A percentile compares a stretch with the other conserved stretches of the same genome.
Conservation (phyloP, 2,888 invertebrate species). For the Liodrosophila aerea region DNA sequence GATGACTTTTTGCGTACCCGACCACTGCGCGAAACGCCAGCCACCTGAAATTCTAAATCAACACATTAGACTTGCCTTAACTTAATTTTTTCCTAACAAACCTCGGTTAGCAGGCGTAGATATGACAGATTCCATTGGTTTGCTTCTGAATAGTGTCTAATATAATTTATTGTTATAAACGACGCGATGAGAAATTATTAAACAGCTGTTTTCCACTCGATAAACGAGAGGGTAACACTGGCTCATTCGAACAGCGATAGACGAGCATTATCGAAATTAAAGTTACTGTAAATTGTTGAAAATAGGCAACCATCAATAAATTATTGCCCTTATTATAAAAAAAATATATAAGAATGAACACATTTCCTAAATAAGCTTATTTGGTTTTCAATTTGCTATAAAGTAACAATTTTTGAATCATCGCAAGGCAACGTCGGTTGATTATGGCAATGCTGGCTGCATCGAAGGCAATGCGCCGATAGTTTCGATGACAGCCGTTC, state of each 20-base stretch:
- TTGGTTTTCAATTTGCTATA: too few species aligned
- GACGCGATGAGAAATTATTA: constrained; percentile 37
- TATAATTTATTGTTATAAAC: constrained; percentile 46
- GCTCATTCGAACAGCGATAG: too few species aligned
- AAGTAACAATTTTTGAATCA: too few species aligned
- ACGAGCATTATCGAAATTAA: too few species aligned
- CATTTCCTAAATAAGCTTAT: too few species aligned
- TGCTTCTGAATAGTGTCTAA: constrained; percentile 25
- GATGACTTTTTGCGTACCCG: constrained; percentile 97
- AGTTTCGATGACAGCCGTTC: constrained; percentile 26
- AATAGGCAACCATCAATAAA: too few species aligned
- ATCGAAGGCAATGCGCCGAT: constrained; percentile 3
- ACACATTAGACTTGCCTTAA: constrained; percentile 7
- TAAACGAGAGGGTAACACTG: not conserved
- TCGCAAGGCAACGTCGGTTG: too few species aligned
- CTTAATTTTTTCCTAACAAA: too few species aligned
- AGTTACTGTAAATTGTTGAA: too few species aligned
- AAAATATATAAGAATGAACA: too few species aligned
- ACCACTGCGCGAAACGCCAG: constrained; percentile 94
- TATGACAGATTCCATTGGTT: constrained; percentile 47
- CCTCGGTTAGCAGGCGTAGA: constrained; percentile 28
- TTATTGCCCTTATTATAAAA: too few species aligned
- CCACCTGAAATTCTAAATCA: constrained; percentile 88
- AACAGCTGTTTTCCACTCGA: constrained; percentile 42
- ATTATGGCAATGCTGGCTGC: too few species aligned